Conservation (phyloP, 2,797 vertebrate species). For the Rachycentron canadum region DNA sequence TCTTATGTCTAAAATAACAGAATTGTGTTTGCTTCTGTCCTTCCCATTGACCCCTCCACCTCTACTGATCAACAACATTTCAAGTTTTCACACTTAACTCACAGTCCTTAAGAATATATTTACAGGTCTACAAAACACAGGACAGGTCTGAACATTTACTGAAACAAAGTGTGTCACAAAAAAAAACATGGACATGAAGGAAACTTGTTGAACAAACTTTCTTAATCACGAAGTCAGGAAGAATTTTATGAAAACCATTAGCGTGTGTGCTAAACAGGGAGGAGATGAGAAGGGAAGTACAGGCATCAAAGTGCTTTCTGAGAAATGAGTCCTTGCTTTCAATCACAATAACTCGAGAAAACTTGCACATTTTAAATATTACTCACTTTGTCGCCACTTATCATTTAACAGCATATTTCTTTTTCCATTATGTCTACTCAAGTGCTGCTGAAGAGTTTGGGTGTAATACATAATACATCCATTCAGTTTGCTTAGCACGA, state of each 20-base stretch:
- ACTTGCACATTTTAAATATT: slow-evolving; percentile 5
- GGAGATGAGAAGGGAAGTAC: slow-evolving; percentile 13
- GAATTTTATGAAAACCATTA: slow-evolving; percentile 5
- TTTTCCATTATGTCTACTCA: background rate
- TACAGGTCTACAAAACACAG: background rate
- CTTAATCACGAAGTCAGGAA: slow-evolving; percentile 5
- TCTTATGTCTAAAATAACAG: too few species aligned
- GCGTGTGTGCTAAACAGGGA: background rate
- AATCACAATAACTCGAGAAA: slow-evolving; percentile 6
- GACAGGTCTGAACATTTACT: background rate
- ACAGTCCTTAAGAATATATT: background rate
- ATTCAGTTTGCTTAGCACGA: background rate
- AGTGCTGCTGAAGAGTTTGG: background rate
- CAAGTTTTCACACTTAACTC: slow-evolving; percentile 9
- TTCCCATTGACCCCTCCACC: background rate
- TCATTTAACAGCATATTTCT: background rate
- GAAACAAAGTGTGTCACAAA: background rate
- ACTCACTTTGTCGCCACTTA: background rate
- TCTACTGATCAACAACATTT: slow-evolving; percentile 19
- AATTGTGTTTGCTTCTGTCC: background rate
- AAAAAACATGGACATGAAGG: background rate
- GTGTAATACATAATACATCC: background rate
- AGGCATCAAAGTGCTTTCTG: slow-evolving; percentile 17
- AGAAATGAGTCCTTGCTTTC: slow-evolving; percentile 18
- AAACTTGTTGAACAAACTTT: background rate